These are phyloP conservation scores for Urocitellus parryii DNA, from an alignment of 2,113 vertebrate genomes.

Conservation along the genomic window DNA sequence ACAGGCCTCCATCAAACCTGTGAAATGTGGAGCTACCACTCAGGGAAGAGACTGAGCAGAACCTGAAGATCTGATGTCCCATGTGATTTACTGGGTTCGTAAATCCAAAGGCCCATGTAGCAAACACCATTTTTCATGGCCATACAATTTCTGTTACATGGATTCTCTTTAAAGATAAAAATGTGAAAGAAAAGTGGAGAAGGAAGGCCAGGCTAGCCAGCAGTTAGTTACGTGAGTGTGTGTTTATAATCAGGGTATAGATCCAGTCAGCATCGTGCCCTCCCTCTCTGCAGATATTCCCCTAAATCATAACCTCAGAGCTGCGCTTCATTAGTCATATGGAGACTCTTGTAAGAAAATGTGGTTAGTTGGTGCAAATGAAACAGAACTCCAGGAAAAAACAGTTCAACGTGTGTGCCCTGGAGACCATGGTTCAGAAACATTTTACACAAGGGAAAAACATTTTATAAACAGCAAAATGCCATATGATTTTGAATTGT, in stretches of 20 bases:
- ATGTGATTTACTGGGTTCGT: not conserved
- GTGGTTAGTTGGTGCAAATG: constrained; percentile 67
- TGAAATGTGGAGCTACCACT: not conserved
- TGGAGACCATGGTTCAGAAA: constrained; percentile 66
- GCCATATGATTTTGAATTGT: constrained; percentile 27
- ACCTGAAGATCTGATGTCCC: not conserved
- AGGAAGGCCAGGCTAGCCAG: not conserved
- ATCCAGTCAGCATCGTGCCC: not conserved
- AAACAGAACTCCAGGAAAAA: constrained; percentile 77
- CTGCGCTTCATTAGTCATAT: constrained; percentile 75
- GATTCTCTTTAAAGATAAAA: constrained; percentile 19
- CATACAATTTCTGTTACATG: not conserved
- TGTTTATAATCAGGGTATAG: not conserved
- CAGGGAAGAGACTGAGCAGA: not conserved
- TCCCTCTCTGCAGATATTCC: constrained; percentile 36
- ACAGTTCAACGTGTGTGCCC: constrained; percentile 62
- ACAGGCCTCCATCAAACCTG: not conserved
- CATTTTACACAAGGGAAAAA: constrained; percentile 62
- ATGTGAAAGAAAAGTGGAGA: not conserved
- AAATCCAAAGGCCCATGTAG: not conserved
- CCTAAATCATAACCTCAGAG: constrained; percentile 71
- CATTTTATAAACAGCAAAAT: constrained; percentile 61
- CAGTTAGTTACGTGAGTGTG: not conserved
- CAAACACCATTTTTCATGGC: not conserved
- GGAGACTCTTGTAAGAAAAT: constrained; percentile 73